Percentiles rank a stretch among this genome's conserved stretches.
phyloP scores from a whole-genome alignment of 2,888 invertebrate genomes.

The Ectemnius cavifrons region DNA sequence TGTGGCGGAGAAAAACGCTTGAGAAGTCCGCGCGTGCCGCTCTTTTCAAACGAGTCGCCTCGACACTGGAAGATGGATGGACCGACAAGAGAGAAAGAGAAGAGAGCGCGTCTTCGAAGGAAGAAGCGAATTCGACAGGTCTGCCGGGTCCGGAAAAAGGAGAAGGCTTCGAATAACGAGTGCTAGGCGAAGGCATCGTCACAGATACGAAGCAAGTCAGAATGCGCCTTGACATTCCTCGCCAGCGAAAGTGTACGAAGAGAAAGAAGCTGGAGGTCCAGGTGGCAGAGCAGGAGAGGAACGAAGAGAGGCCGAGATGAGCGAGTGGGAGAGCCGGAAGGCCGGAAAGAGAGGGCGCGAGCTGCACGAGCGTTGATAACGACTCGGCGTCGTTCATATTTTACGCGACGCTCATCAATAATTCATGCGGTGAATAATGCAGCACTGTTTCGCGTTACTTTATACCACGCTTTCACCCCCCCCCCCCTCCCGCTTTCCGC shows the following conservation, averaged over 20 bases:
- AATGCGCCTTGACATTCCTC: constrained; percentile 20
- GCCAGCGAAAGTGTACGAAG: constrained; percentile 11
- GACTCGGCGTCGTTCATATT: constrained; percentile 76
- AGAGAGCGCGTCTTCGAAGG: too few relatives aligned
- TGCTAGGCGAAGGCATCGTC: neutral
- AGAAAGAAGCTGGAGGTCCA: constrained; percentile 13
- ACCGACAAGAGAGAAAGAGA: too few relatives aligned
- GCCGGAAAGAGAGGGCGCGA: constrained; percentile 39
- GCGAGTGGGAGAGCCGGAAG: too few relatives aligned
- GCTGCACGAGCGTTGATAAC: constrained; percentile 74
- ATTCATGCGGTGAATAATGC: constrained; percentile 77
- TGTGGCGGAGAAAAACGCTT: constrained; percentile 36
- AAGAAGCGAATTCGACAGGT: too few relatives aligned
- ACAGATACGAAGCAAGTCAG: constrained; percentile 23
- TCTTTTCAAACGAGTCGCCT: constrained; percentile 18
- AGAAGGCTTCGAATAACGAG: neutral
- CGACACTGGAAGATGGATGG: constrained; percentile 20
- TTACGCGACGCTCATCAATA: constrained; percentile 77
- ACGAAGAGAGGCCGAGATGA: constrained; percentile 11
- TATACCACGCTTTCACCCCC: constrained; percentile 57
- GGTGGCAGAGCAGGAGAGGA: constrained; percentile 10
- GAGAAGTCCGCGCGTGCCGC: constrained; percentile 30
- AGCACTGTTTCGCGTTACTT: constrained; percentile 75
- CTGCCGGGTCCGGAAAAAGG: neutral
- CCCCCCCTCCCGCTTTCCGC: constrained; percentile 29